Evolutionary conservation across 2,797 vertebrate species (phyloP), one percentile per base, ranked within the genome.

Genomic region (Esox masquinongy): DNA sequence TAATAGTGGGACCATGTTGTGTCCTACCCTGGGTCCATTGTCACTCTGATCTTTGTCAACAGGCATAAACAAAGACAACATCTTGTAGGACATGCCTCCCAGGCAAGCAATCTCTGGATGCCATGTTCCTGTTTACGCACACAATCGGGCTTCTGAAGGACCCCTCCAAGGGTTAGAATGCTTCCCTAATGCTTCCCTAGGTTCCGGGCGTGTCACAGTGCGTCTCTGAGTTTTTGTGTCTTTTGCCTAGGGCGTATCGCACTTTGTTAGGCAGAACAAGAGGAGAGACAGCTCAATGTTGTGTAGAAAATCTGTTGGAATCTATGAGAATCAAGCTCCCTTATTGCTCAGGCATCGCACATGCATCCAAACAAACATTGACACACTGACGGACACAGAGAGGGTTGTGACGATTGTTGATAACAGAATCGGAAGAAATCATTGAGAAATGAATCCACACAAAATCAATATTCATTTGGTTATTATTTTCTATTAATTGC

Each of bases 51-150:
- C 53, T 53, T 75, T 80, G 72, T 31, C 74, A 79, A 82, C n/a
- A 53, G 74, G 70, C 76, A 68, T 29, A 74, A 69, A 79, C 16
- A 69, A 75, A 83, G 72, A 79, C 74, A 49, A 66, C 76, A 81
- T 83, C 75, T 80, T 86, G 82, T 72, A 80, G 81, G 85, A 84
- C 81, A 82, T 11, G 59, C 53, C 74, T 70, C 75, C 59, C 67
- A 84, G 75, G 76, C 74, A 22, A 50, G 4, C 50, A 74, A 83
- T 86, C 84, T 84, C 74, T 75, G 75, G 77, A 74, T 81, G 51
- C 63, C 80, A 64, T 86, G 86, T 80, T 85, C 81, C 83, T 77
- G 76, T 85, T 88, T 77, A 89, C 76, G 81, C 80, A 70, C 70
- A 89, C 82, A 88, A 88, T 86, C 15, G 50, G 70, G 16, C 70